Conservation (phyloP, 1,140 invertebrate species). For the Pogonus chalceus region DNA sequence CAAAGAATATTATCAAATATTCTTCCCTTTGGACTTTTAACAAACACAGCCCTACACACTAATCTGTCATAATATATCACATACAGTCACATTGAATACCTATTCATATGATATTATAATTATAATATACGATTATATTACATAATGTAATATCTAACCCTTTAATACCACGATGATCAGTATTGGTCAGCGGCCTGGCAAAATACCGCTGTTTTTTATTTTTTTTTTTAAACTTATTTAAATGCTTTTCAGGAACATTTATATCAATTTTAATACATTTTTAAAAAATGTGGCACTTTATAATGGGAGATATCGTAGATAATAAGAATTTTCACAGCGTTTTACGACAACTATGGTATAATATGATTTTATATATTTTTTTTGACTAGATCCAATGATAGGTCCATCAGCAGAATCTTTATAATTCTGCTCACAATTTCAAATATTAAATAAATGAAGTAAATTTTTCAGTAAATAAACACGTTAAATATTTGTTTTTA, state of each 20-base stretch:
- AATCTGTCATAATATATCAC: neutral
- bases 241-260: slow-evolving; percentile 34
- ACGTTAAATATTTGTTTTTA: too few species aligned
- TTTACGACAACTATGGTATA: neutral
- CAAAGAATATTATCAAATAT: too few species aligned
- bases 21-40: neutral
- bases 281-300: slow-evolving; percentile 26
- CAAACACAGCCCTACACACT: slow-evolving; percentile 1
- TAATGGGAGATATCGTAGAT: slow-evolving; percentile 29
- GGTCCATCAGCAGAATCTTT: neutral
- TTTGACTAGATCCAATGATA: slow-evolving; percentile 7
- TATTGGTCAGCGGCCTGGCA: neutral
- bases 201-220: neutral
- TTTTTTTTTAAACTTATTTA: slow-evolving; percentile 20
- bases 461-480: too few species aligned
- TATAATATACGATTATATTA: neutral
- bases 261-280: slow-evolving; percentile 24
- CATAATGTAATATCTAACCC: slow-evolving; percentile 18
- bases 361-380: neutral
- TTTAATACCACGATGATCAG: slow-evolving; percentile 26
- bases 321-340: slow-evolving; percentile 4
- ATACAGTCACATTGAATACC: neutral
- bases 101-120: neutral
- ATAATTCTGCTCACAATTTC: neutral
- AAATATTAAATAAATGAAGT: too few species aligned